Evolutionary conservation across 1,140 invertebrate species (phyloP).

Genomic region (Bombus cullumanus): DNA sequence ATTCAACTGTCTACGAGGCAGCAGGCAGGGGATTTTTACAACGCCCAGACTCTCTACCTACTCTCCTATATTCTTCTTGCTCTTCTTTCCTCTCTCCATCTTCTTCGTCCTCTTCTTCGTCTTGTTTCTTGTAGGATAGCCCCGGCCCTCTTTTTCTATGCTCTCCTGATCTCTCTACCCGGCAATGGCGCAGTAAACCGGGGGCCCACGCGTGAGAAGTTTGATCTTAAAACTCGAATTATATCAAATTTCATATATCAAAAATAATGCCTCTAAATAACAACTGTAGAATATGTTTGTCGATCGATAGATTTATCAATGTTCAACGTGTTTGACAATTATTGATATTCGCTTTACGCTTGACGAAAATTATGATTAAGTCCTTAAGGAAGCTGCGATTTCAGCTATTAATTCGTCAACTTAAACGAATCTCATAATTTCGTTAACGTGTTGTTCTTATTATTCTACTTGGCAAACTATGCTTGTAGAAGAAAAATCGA

Average conservation of each 20-base stretch:
- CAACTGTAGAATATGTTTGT: neutral
- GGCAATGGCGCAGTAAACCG: constrained; percentile 66
- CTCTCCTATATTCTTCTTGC: constrained; percentile 59
- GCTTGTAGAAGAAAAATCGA: neutral
- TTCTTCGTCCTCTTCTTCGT: constrained; percentile 59
- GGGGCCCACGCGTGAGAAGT: constrained; percentile 51
- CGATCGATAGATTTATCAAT: neutral
- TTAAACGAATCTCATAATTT: neutral
- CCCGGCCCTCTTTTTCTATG: constrained; percentile 61
- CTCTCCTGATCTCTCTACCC: constrained; percentile 65
- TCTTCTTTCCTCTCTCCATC: constrained; percentile 51
- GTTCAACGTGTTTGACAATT: neutral
- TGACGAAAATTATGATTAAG: too few species aligned
- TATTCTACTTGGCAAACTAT: neutral
- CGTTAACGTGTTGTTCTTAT: neutral
- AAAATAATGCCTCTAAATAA: neutral
- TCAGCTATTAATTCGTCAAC: neutral
- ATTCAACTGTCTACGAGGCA: constrained; percentile 78
- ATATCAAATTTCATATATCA: neutral
- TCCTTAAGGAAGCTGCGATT: neutral
- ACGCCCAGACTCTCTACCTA: constrained; percentile 69
- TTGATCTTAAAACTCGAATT: constrained; percentile 3
- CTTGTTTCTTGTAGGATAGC: constrained; percentile 62
- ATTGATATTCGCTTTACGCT: neutral
- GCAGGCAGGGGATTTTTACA: constrained; percentile 72